Evolutionary conservation across 2,797 vertebrate genomes (phyloP), one percentile per base, ranked within the genome.

Genomic region (Karalla daura): DNA sequence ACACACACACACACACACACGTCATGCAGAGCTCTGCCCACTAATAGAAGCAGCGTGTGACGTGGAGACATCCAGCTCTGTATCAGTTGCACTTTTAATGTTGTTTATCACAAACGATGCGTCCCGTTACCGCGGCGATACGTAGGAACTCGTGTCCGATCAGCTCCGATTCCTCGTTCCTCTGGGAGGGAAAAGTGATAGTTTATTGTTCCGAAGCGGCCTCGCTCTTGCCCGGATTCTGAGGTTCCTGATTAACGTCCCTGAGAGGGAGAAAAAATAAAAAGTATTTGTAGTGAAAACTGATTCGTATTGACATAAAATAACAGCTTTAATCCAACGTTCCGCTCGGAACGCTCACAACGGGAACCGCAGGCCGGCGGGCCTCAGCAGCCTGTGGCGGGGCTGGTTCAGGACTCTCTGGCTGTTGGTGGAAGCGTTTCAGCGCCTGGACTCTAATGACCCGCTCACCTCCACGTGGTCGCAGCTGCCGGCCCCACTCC

Each of bases 401-500:
- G n/a, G n/a, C n/a, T n/a, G n/a, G n/a, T n/a, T n/a, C n/a, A n/a
- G n/a, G n/a, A n/a, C n/a, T n/a, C n/a, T n/a, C n/a, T n/a, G n/a
- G n/a, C n/a, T 28, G 53, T 60, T 46, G 67, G 61, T 4, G 3
- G n/a, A 41, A 28, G 71, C 25, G 59, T 21, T 25, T 46, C n/a
- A 67, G n/a, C n/a, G n/a, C n/a, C n/a, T n/a, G 55, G 76, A 74
- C 69, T 87, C 84, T 80, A 74, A 81, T 67, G 75, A 86, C 70
- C 79, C 6, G 3, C 50, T 86, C 75, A 82, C 86, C 84, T 83
- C 64, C 4, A 27, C 36, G 5, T 36, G 58, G 53, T 13, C 35
- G 3, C 15, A 53, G n/a, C 85, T 59, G 51, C 70, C 33, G 81
- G 81, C 74, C 36, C 61, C 52, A 8, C 75, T 76, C n/a, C 18